Evolutionary conservation across 2,888 invertebrate species (phyloP).

Genomic region (Tromatobia lineatoria): DNA sequence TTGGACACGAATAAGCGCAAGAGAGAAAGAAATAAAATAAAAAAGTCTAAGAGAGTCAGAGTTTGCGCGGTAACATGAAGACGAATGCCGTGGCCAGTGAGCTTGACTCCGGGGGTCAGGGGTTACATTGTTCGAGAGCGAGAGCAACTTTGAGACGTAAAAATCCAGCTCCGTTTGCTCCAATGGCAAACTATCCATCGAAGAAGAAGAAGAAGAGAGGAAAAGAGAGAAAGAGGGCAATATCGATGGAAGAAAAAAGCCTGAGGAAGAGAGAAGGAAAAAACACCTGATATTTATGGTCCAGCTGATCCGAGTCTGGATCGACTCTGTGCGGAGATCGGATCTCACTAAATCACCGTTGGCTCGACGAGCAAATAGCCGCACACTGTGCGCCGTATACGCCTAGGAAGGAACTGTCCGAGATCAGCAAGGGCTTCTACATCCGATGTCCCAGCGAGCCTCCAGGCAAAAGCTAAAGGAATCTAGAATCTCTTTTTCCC

Average conservation of each 20-base stretch:
- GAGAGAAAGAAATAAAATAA: constrained; percentile 35
- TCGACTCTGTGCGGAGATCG: constrained; percentile 72
- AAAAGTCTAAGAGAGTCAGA: constrained; percentile 30
- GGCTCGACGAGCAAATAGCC: constrained; percentile 17
- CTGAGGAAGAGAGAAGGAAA: constrained; percentile 44
- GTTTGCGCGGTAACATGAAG: constrained; percentile 73
- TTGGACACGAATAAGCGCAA: constrained; percentile 9
- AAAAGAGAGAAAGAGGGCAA: background rate
- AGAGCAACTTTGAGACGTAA: constrained; percentile 12
- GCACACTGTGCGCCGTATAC: constrained; percentile 64
- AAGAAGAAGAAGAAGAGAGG: background rate
- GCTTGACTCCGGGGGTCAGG: constrained; percentile 73
- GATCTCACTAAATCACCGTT: constrained; percentile 77
- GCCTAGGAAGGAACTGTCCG: constrained; percentile 78
- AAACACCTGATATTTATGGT: constrained; percentile 81
- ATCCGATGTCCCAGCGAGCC: constrained; percentile 62
- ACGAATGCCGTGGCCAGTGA: constrained; percentile 72
- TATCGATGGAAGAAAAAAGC: constrained; percentile 28
- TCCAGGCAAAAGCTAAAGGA: constrained; percentile 37
- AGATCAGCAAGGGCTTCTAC: constrained; percentile 69
- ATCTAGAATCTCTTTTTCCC: background rate
- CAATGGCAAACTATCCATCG: constrained; percentile 1
- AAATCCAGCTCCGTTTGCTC: constrained; percentile 5
- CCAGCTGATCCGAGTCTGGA: constrained; percentile 78
- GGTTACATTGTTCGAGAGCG: constrained; percentile 61